Evolutionary conservation across 2,888 invertebrate genomes (phyloP).

Genomic region (Drosophila recens): DNA sequence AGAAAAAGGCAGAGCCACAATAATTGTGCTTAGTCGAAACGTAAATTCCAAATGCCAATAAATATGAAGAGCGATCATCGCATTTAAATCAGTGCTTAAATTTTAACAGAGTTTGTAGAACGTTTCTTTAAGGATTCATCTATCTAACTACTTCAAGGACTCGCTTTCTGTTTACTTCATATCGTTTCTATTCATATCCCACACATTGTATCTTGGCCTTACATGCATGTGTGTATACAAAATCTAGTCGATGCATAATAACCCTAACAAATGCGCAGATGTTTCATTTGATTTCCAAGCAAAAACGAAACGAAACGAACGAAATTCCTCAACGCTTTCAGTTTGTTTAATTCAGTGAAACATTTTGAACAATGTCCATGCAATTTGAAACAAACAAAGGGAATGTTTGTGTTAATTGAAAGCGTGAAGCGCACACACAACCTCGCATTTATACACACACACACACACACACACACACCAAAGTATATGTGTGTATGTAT

Average conservation of each 20-base stretch:
- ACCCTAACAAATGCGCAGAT: constrained; percentile 76
- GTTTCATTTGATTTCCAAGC: constrained; percentile 64
- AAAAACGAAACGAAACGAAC: constrained; percentile 25
- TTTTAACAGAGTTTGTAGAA: not conserved
- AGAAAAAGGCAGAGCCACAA: constrained; percentile 34
- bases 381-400: constrained; percentile 80
- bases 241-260: constrained; percentile 72
- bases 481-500: constrained; percentile 9
- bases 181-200: constrained; percentile 9
- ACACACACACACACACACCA: constrained; percentile 31
- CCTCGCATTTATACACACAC: constrained; percentile 19
- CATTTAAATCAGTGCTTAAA: not conserved
- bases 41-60: constrained; percentile 61
- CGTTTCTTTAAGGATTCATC: not conserved
- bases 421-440: constrained; percentile 70
- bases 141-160: constrained; percentile 19
- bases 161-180: constrained; percentile 3
- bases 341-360: constrained; percentile 67
- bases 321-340: constrained; percentile 69
- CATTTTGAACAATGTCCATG: constrained; percentile 78
- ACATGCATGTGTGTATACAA: constrained; percentile 17
- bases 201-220: constrained; percentile 26
- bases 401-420: constrained; percentile 81
- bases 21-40: constrained; percentile 59
- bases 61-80: constrained; percentile 27